Evolutionary conservation across 92 coral and sea anemone genomes (phyloP), one percentile per base, ranked within the genome.

Genomic region (Siderastrea radians): DNA sequence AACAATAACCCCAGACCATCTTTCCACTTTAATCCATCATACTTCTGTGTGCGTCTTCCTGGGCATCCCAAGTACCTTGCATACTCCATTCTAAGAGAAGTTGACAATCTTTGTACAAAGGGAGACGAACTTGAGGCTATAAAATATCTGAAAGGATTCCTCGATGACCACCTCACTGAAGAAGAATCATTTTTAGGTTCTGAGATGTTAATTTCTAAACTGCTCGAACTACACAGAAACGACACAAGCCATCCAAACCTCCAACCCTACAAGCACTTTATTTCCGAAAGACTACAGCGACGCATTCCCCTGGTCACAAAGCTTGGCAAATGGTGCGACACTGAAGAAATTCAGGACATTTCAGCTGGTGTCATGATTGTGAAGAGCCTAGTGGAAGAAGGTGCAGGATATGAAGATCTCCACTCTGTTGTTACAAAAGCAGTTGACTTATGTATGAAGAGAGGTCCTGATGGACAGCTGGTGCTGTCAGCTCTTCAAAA

Each of bases 31-130:
- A 88, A 86, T 68, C n/a, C 84, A 10, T 49, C 81, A 38, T 83
- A 89, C 83, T 94, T 94, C 61, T 88, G 84, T 3, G 93, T 94
- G 19, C 90, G 91, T 3, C 84, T 94, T 57, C 97, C 97, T 14
- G 94, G 91, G 44, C 97, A 94, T 79, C 97, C 97, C 3, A 94
- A 78, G 69, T 94, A 92, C 54, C 81, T 82, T 46, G 87, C 90
- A 0, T 50, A 80, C 57, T 87, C 90, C 19, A 82, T 92, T 63
- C 68, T 86, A 44, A 77, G 84, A 50, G 92, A 89, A 7, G 91
- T 87, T 19, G 90, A 92, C n/a, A 77, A 86, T 49, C 91, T 92
- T 62, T 89, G 90, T 60, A 89, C 95, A 12, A 92, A 90, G 74
- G 97, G 97, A 13, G 93, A 92, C 14, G 76, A 82, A 77, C 54